Conservation (phyloP, 2,888 invertebrate species). For the Craniophora ligustri region DNA sequence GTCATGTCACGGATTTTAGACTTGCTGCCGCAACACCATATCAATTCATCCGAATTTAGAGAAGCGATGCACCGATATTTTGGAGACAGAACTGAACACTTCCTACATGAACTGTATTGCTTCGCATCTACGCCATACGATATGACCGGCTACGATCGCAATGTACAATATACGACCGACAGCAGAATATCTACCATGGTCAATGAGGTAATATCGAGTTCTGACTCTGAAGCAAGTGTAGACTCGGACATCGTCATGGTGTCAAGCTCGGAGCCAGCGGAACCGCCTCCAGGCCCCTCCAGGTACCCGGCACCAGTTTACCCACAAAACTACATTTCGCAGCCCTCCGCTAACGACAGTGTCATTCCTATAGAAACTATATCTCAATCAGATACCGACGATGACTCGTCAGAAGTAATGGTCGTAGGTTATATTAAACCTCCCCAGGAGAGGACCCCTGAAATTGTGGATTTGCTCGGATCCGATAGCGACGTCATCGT, state of each 20-base stretch:
- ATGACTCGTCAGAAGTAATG: conserved; percentile 88
- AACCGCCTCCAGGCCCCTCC: conserved; percentile 53
- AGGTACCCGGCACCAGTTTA: conserved; percentile 63
- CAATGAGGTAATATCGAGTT: conserved; percentile 86
- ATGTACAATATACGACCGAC: conserved; percentile 90
- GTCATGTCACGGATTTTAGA: conserved; percentile 92
- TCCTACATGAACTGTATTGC: conserved; percentile 95
- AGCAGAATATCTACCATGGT: conserved; percentile 86
- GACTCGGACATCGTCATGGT: conserved; percentile 62
- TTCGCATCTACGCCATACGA: conserved; percentile 96
- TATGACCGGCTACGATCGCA: conserved; percentile 93
- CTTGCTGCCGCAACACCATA: conserved; percentile 90
- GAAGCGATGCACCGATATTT: conserved; percentile 91
- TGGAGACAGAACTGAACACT: conserved; percentile 93
- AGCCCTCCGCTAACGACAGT: conserved; percentile 53
- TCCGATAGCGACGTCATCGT: conserved; percentile 87
- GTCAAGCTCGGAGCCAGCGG: conserved; percentile 50
- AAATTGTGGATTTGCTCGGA: conserved; percentile 89
- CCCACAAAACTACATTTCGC: conserved; percentile 69
- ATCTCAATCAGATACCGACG: conserved; percentile 82
- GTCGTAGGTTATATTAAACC: conserved; percentile 91
- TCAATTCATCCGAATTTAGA: conserved; percentile 91
- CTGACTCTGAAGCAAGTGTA: conserved; percentile 59
- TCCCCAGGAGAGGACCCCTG: conserved; percentile 90
- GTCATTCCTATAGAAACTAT: conserved; percentile 84